Evolutionary conservation across 1,140 invertebrate species (phyloP).

Genomic region (Atta texana): DNA sequence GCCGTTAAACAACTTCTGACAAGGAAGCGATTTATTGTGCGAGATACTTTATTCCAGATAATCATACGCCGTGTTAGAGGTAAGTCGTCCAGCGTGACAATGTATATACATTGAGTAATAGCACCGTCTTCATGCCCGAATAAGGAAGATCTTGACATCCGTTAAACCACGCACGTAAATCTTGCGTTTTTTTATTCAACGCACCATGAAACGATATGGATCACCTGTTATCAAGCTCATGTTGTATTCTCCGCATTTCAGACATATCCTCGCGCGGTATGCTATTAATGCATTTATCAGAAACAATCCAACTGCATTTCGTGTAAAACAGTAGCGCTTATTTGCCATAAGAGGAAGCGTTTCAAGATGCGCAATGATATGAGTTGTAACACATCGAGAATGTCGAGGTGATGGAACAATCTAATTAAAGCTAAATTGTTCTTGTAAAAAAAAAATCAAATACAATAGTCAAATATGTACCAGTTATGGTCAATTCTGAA

Average conservation of each 20-base stretch:
- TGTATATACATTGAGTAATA: conserved; percentile 73
- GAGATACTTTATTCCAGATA: conserved; percentile 75
- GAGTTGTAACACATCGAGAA: not conserved
- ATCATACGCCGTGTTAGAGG: conserved; percentile 73
- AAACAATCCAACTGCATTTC: not conserved
- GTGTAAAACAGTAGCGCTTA: conserved; percentile 7
- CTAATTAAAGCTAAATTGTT: not conserved
- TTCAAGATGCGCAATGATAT: not conserved
- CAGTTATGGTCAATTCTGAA: not conserved
- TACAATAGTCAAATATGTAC: not conserved
- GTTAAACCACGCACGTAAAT: conserved; percentile 32
- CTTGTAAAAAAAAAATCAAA: not conserved
- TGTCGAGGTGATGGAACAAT: not conserved
- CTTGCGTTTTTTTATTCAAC: conserved; percentile 9
- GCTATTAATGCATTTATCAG: conserved; percentile 31
- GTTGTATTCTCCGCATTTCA: conserved; percentile 17
- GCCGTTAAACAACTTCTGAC: conserved; percentile 72
- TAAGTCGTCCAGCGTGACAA: conserved; percentile 70
- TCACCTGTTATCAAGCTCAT: conserved; percentile 17
- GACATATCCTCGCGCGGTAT: not conserved
- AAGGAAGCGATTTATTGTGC: conserved; percentile 75
- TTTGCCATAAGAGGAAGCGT: not conserved
- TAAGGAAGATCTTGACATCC: conserved; percentile 57
- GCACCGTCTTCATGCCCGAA: conserved; percentile 52
- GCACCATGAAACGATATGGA: conserved; percentile 8